Evolutionary conservation across 2,888 invertebrate genomes (phyloP).

Genomic region (Toxonevra muliebris): DNA sequence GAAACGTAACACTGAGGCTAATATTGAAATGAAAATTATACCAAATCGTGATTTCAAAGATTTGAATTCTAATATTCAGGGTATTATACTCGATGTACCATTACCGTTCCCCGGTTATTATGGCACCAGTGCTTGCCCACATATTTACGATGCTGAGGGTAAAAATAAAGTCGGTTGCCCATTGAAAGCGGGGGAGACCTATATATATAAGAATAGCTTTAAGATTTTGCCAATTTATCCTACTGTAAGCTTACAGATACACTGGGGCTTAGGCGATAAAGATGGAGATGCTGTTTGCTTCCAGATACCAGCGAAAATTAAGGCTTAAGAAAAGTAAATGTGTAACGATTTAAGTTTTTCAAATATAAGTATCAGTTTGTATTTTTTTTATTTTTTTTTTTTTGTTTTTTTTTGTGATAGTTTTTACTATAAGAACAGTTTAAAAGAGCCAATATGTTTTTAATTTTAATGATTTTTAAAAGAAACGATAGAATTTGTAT

Average conservation of each 20-base stretch:
- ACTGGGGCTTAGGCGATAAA: conserved; percentile 70
- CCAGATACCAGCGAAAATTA: conserved; percentile 75
- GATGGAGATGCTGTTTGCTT: conserved; percentile 71
- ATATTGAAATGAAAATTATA: conserved; percentile 70
- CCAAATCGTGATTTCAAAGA: conserved; percentile 69
- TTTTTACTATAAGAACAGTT: conserved; percentile 10
- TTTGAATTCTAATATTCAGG: conserved; percentile 72
- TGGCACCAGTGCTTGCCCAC: conserved; percentile 73
- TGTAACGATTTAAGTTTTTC: conserved; percentile 18
- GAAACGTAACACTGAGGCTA: conserved; percentile 69
- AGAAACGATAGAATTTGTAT: too few relatives aligned
- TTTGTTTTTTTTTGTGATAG: conserved; percentile 15
- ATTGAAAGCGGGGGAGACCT: conserved; percentile 73
- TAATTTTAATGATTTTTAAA: too few relatives aligned
- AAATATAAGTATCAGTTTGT: conserved; percentile 1
- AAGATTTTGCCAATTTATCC: conserved; percentile 69
- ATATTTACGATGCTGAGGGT: conserved; percentile 71
- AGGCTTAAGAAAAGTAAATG: conserved; percentile 43
- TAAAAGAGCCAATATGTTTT: too few relatives aligned
- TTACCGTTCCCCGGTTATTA: conserved; percentile 83
- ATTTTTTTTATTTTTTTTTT: conserved; percentile 21
- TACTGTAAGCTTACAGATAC: conserved; percentile 68
- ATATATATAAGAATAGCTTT: conserved; percentile 75
- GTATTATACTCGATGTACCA: conserved; percentile 70
- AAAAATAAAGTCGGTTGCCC: conserved; percentile 73